Base-by-base conservation (phyloP, 2,113 vertebrate species). In the Solea senegalensis region DNA sequence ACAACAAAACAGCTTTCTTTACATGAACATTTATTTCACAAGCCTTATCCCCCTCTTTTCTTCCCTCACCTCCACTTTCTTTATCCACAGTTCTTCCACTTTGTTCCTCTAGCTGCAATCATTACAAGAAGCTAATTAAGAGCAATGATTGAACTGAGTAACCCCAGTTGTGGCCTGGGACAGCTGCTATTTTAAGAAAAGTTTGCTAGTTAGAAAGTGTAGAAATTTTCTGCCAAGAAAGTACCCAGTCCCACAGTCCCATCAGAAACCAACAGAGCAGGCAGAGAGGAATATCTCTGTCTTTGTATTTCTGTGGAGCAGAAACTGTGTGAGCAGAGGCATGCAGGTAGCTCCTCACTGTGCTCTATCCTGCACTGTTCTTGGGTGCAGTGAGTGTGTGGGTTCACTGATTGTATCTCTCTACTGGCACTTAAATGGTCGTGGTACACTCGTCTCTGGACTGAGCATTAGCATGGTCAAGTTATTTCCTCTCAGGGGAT, bases 401-500 rank as follows among this genome's bases (percentile, higher is more conserved):
- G 92, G 92, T 92, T 92, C 88, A 77, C 88, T 54, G 91, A 94
- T 94, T 95, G 92, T 93, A 94, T 94, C 94, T 92, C 80, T 87
- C 82, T 84, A 78, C 76, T 85, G 88, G 76, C 87, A 86, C 88
- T 88, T 91, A 92, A 94, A 93, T 90, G 91, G 91, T 53, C n/a
- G 84, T 90, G 85, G 75, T 93, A 83, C 93, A 87, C 82, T 80
- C 74, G 87, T 94, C 89, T 91, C 84, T 76, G 78, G 71, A 62
- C 82, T 82, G 69, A 55, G 80, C 92, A 93, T 86, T 86, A 91
- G 88, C 91, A 93, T 92, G 71, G 77, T 85, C 85, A 90, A 92
- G 87, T 93, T 93, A 94, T 94, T 95, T 91, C 91, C 92, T 93
- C 92, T 91, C 91, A 89, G 83, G 92, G 90, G 84, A 86, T 93